A percentile compares a stretch with the other conserved stretches of the same genome.
These are phyloP conservation scores for Aleiodes sp. DNA, from an alignment of 1,140 invertebrate species.

Conservation along the genomic window DNA sequence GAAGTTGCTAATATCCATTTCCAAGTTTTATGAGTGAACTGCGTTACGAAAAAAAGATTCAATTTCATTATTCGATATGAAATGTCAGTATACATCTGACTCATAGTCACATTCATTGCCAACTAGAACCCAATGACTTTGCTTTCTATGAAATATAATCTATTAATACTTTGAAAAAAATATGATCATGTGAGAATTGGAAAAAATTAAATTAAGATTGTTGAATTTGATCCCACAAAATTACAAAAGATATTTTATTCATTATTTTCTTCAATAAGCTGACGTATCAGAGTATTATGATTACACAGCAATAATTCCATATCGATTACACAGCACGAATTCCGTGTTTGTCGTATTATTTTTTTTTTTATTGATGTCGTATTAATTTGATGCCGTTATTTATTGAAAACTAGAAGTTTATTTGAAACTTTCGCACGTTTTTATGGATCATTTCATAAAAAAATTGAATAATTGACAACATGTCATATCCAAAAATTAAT, in stretches of 20 bases:
- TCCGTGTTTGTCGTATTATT: background rate
- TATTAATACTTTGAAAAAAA: background rate
- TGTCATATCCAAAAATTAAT: no score
- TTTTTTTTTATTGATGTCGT: no score
- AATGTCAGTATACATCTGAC: background rate
- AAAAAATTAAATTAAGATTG: background rate
- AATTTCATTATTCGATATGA: slow-evolving; percentile 2
- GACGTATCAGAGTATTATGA: slow-evolving; percentile 6
- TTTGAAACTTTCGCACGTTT: no score
- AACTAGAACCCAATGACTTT: background rate
- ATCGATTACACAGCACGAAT: background rate
- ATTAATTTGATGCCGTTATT: background rate
- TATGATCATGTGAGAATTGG: background rate
- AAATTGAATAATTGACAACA: no score
- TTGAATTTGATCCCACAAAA: background rate
- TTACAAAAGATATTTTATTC: slow-evolving; percentile 1
- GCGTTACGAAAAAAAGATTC: background rate
- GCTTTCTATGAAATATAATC: background rate
- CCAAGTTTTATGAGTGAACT: background rate
- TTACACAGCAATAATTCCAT: slow-evolving; percentile 7
- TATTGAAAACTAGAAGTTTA: background rate
- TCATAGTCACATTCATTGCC: background rate
- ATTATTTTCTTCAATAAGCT: background rate
- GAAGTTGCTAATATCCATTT: background rate
- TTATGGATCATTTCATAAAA: no score